phyloP scores from a whole-genome alignment of 2,113 vertebrate species.

The Zapornia atra region DNA sequence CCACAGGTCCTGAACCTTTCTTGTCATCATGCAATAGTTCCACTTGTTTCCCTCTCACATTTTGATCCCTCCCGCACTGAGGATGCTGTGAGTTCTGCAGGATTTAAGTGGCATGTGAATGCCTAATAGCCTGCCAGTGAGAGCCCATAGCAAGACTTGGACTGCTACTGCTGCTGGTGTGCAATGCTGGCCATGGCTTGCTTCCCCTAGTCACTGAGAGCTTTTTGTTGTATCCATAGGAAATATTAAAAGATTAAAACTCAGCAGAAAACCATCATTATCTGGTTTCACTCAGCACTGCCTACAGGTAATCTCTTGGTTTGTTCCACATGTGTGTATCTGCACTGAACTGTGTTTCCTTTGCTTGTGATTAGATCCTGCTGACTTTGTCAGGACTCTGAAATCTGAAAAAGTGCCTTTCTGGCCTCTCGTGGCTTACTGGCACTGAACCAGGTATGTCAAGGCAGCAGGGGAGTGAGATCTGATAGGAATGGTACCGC shows the following conservation, averaged over 20 bases:
- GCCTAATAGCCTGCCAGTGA: background rate
- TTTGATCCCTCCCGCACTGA: rapidly evolving
- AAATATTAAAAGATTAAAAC: background rate
- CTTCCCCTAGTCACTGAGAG: background rate
- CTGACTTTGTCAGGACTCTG: slow-evolving; percentile 2
- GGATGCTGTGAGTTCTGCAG: background rate
- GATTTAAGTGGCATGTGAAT: background rate
- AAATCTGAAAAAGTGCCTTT: background rate
- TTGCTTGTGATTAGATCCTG: background rate
- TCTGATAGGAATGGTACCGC: background rate
- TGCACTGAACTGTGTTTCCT: background rate
- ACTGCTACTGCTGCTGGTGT: background rate
- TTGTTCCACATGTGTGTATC: background rate
- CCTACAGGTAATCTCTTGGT: background rate
- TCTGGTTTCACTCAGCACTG: background rate
- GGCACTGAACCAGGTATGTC: background rate
- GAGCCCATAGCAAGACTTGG: background rate
- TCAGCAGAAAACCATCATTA: background rate
- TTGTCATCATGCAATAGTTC: rapidly evolving
- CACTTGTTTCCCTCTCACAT: background rate
- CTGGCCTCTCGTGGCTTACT: background rate
- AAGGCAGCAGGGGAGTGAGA: background rate
- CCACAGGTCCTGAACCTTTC: background rate
- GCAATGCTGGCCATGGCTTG: background rate
- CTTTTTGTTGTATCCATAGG: background rate